Conservation (phyloP, 2,888 invertebrate species). For the Protonemura montana region DNA sequence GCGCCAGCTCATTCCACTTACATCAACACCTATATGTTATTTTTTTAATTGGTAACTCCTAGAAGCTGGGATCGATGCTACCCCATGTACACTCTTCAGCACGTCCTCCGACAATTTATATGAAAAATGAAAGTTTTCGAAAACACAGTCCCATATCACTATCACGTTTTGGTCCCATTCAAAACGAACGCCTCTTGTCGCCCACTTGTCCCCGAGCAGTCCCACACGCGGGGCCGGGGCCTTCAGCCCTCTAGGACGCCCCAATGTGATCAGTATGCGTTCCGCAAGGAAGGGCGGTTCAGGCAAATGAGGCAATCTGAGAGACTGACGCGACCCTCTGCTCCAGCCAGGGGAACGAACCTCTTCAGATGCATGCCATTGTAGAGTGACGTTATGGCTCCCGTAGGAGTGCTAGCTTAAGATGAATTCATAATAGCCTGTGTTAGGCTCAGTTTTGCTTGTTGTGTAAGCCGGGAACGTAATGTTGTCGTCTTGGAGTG, state of each 20-base stretch:
- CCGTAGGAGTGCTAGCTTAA: constrained; percentile 28
- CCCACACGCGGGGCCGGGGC: neutral
- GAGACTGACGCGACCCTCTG: constrained; percentile 33
- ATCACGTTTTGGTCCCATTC: constrained; percentile 12
- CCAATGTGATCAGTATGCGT: constrained; percentile 28
- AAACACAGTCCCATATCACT: constrained; percentile 4
- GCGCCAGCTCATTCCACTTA: neutral
- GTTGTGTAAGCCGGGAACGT: constrained; percentile 7
- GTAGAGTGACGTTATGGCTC: constrained; percentile 37
- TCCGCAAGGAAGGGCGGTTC: neutral
- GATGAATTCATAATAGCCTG: constrained; percentile 36
- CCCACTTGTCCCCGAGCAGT: constrained; percentile 30
- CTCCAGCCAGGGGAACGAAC: constrained; percentile 22
- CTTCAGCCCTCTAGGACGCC: neutral
- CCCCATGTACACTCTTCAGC: neutral
- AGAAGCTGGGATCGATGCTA: neutral
- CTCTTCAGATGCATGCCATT: constrained; percentile 25
- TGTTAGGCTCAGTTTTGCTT: neutral
- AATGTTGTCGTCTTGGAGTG: neutral
- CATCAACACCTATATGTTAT: neutral
- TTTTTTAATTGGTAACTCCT: neutral
- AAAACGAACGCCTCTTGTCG: neutral
- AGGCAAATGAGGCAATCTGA: constrained; percentile 41
- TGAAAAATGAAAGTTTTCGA: neutral
- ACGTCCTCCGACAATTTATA: neutral